Evolutionary conservation across 1,140 invertebrate genomes (phyloP).

Genomic region (Sminthurinus signatus): DNA sequence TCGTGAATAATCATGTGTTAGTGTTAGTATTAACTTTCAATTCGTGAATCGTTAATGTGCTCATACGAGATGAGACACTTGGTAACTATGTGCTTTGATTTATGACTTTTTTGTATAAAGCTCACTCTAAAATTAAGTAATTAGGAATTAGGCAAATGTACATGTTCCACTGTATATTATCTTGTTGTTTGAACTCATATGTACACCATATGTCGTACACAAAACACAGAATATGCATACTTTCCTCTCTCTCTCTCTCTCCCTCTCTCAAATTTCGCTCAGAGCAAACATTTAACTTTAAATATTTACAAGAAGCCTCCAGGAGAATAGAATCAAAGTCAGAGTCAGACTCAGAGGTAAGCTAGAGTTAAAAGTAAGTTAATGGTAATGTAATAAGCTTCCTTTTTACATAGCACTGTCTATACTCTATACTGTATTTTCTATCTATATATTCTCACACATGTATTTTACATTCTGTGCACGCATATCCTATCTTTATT

Average conservation of each 20-base stretch:
- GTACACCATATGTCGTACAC: neutral
- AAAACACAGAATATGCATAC: neutral
- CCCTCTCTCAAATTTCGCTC: neutral
- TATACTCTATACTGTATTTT: too few species aligned
- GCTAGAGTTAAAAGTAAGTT: too few species aligned
- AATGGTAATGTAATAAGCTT: too few species aligned
- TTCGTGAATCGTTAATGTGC: neutral
- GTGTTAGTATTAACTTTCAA: conserved; percentile 1
- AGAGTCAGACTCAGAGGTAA: too few species aligned
- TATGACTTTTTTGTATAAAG: conserved; percentile 1
- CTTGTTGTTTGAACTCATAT: neutral
- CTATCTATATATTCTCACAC: too few species aligned
- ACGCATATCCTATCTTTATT: too few species aligned
- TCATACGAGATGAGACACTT: neutral
- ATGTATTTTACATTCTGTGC: too few species aligned
- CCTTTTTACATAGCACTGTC: too few species aligned
- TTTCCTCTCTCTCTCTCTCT: neutral
- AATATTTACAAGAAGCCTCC: too few species aligned
- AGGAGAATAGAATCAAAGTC: too few species aligned
- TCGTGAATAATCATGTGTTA: too few species aligned
- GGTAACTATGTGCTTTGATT: neutral
- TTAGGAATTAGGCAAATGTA: conserved; percentile 7
- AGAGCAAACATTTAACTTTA: neutral
- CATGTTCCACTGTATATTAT: neutral
- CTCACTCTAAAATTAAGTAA: conserved; percentile 5